Base-by-base conservation (phyloP, 2,113 vertebrate species). In the Ictalurus furcatus region DNA sequence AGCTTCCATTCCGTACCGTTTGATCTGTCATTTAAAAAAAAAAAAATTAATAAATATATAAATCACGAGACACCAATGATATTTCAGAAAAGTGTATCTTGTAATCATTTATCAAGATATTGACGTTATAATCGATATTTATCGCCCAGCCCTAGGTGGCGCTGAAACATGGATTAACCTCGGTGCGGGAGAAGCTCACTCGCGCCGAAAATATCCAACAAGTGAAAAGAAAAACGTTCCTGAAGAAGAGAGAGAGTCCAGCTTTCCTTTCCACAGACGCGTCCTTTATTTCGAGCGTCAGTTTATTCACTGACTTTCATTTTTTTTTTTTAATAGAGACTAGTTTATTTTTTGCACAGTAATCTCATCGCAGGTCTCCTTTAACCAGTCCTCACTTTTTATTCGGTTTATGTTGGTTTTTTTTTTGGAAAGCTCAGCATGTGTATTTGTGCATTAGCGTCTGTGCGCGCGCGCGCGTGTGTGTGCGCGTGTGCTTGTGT, bases 261-360 rank as follows among this genome's bases (percentile, higher is more conserved):
- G 14, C 52, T 83, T 54, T 93, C 89, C 91, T 94, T 94, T 76
- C 48, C 90, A 86, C 87, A 88, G 81, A 95, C 94, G 92, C 93
- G 4, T 94, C 76, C 86, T 94, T n/a, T 14, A 48, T 12, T 78
- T 78, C 9, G 28, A 79, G 0, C 93, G 89, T 92, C 94, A 37
- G n/a, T 86, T 80, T 40, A 74, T 63, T 84, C 58, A 78, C 69
- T 65, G 80, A 34, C 52, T 34, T 37, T 74, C 67, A 48, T 48
- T 48, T 48, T 48, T 48, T 5, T 44, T 44, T 44, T 44, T 44
- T 44, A 44, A 44, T 87, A 78, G 23, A 40, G 67, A 67, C 37
- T 28, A 3, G 28, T 78, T 4, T 61, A 67, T 52, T 86, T 74
- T 88, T 54, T 83, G 58, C 78, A 78, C 69, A 28, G 12, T 17